Percentiles rank a stretch among this genome's conserved stretches.
phyloP scores from a whole-genome alignment of 2,797 vertebrate genomes.

The Vespertilio murinus region DNA sequence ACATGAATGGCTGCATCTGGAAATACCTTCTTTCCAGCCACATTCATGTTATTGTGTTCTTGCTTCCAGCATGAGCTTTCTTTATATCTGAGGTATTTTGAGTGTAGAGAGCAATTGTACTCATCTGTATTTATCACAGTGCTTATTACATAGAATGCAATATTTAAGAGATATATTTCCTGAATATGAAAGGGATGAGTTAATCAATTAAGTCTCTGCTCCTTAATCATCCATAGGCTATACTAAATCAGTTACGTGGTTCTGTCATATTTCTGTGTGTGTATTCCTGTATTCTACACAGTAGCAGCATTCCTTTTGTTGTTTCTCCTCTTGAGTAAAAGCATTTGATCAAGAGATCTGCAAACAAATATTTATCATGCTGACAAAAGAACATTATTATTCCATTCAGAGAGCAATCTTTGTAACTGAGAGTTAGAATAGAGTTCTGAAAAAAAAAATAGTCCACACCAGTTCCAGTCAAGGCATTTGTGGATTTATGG shows the following conservation, averaged over 20 bases:
- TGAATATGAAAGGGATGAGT: not conserved
- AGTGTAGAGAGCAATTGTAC: not conserved
- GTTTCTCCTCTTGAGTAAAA: constrained; percentile 63
- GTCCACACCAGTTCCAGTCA: constrained; percentile 41
- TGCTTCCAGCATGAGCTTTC: not conserved
- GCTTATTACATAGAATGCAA: not conserved
- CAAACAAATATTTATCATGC: constrained; percentile 74
- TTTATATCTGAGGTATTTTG: not conserved
- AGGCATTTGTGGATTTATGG: constrained; percentile 50
- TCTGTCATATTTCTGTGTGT: constrained; percentile 34
- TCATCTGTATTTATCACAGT: not conserved
- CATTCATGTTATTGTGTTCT: not conserved
- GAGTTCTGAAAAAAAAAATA: constrained; percentile 61
- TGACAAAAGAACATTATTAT: constrained; percentile 70
- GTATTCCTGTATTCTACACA: constrained; percentile 36
- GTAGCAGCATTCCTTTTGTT: constrained; percentile 55
- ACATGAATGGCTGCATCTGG: not conserved
- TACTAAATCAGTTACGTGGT: constrained; percentile 45
- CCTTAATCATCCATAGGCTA: not conserved
- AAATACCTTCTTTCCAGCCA: not conserved
- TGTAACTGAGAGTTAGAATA: constrained; percentile 44
- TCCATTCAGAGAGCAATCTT: constrained; percentile 60
- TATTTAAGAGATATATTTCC: not conserved
- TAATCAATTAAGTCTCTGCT: not conserved
- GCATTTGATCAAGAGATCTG: constrained; percentile 73